These are phyloP conservation scores for Caenorhabditis macrosperma DNA, from an alignment of 2,888 invertebrate genomes.

Conservation along the genomic window DNA sequence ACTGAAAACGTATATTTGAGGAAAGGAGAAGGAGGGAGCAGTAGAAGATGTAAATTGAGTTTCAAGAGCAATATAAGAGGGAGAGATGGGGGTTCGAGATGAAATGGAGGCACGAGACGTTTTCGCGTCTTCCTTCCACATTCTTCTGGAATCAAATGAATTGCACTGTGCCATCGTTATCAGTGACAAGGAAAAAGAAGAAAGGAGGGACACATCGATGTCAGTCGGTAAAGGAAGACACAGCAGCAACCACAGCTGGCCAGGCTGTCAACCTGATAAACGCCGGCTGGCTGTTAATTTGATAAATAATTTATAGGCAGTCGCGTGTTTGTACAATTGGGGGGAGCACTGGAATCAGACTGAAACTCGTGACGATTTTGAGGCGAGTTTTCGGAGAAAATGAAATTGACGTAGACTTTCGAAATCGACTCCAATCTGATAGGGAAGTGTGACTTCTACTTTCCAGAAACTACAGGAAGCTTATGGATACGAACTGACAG, in stretches of 20 bases:
- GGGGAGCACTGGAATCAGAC: constrained; percentile 39
- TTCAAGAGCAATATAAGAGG: not conserved
- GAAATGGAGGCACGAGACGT: not conserved
- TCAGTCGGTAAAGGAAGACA: constrained; percentile 9
- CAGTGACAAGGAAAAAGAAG: constrained; percentile 17
- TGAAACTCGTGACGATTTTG: constrained; percentile 1
- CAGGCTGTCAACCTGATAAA: constrained; percentile 41
- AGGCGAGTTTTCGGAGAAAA: constrained; percentile 38
- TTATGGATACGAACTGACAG: no score
- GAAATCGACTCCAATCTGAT: constrained; percentile 1
- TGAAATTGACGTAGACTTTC: constrained; percentile 39
- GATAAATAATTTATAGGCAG: constrained; percentile 49
- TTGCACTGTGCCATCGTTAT: constrained; percentile 23
- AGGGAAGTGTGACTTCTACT: not conserved
- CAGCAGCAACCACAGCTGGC: constrained; percentile 43
- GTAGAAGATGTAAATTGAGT: constrained; percentile 26
- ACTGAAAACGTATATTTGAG: constrained; percentile 9
- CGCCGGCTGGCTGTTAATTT: constrained; percentile 44
- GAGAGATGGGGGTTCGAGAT: not conserved
- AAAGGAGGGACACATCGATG: constrained; percentile 15
- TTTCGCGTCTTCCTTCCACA: not conserved
- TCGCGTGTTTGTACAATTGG: constrained; percentile 25
- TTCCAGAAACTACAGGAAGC: not conserved
- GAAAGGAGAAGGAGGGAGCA: not conserved
- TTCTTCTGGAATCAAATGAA: constrained; percentile 28